Percentiles rank a stretch among this genome's conserved stretches.
Evolutionary conservation across 2,797 vertebrate genomes (phyloP).

Genomic region (Pteronotus mesoamericanus): DNA sequence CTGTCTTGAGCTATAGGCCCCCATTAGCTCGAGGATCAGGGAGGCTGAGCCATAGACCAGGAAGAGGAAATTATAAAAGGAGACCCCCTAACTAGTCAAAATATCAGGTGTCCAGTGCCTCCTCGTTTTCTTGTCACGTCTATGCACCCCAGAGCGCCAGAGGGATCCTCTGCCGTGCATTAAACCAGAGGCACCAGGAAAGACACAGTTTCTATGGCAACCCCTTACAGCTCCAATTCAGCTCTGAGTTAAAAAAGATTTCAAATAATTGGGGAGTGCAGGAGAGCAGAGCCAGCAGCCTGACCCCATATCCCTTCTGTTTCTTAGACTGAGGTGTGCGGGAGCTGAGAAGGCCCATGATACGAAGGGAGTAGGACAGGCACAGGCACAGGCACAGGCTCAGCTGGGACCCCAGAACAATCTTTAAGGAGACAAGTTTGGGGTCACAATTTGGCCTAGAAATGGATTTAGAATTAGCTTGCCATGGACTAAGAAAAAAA

Average conservation of each 20-base stretch:
- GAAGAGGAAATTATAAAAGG: constrained; percentile 68
- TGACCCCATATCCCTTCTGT: neutral
- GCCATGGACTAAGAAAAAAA: neutral
- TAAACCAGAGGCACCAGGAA: constrained; percentile 81
- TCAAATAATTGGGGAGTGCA: constrained; percentile 80
- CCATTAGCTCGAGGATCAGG: neutral
- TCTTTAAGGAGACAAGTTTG: neutral
- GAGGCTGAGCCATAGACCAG: neutral
- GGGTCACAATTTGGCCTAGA: neutral
- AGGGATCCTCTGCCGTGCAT: constrained; percentile 82
- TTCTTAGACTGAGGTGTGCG: neutral
- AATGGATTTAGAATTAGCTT: neutral
- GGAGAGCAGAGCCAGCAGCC: constrained; percentile 57
- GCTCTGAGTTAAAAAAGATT: constrained; percentile 82
- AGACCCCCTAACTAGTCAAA: constrained; percentile 23
- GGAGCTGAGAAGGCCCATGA: neutral
- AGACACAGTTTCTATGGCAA: constrained; percentile 84
- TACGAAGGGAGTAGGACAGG: neutral
- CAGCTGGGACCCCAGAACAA: neutral
- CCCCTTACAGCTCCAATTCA: constrained; percentile 80
- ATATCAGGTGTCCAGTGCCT: constrained; percentile 67
- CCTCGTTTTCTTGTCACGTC: constrained; percentile 75
- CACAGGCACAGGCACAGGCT: neutral
- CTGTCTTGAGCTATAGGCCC: rapidly evolving
- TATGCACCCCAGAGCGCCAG: constrained; percentile 72